Base-by-base conservation (phyloP, 2,888 invertebrate genomes). In the Hypena proboscidalis region DNA sequence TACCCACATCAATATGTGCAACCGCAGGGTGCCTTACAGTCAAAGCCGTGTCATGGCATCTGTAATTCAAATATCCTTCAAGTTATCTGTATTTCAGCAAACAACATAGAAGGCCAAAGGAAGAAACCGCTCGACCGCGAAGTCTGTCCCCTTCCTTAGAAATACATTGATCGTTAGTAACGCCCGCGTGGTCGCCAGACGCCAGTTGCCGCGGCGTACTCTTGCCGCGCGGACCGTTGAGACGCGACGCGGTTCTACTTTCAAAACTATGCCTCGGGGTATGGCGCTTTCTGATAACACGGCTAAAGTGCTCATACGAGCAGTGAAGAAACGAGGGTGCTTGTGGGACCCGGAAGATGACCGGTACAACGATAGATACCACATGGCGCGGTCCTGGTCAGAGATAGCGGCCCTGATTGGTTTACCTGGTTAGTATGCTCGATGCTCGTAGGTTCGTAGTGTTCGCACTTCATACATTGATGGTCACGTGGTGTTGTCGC, bases 321-420 rank as follows among this genome's bases (percentile, higher is more conserved):
- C 74, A 58, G 69, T 83, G 4, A 70, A 62, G 41, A 64, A 42
- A 6, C 60, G 71, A 7, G 67, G 63, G 1, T 74, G 69, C 27
- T 31, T 84, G 9, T 83, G 83, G 83, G 65, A 83, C 40, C 35
- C 58, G 1, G 67, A 68, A 0, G 42, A 74, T 22, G 56, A 67
- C 4, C 41, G 61, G 2, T 74, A 81, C 57, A 74, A 68, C 29
- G 73, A 80, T 13, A 70, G 77, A 37, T 58, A 48, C 13, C 45
- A 50, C 10, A 41, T 69, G 11, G 47, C 66, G 1, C 43, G 45
- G 23, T 68, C 80, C 17, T 84, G 83, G 83, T 54, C 48, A 10
- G 67, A 77, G 23, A 70, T 82, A 25, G 44, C 74, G 2, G 56
- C 58, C 0, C 30, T 44, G 26, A 27, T 80, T 42, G 45, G 70